Conservation (phyloP, 2,797 vertebrate species). For the Acanthiza pusilla region DNA sequence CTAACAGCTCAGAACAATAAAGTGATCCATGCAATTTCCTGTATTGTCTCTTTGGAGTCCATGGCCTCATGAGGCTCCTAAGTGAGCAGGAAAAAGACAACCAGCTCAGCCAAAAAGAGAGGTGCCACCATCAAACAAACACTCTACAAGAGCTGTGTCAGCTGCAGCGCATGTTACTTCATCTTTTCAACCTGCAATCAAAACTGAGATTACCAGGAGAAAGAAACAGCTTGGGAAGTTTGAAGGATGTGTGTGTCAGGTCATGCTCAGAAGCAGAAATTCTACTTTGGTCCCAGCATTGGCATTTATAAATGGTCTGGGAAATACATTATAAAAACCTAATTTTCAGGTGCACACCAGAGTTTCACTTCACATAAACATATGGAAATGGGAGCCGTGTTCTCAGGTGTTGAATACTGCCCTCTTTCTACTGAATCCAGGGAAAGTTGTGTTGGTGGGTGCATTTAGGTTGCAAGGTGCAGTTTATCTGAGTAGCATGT, state of each 20-base stretch:
- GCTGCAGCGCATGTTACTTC: background rate
- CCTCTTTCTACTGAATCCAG: background rate
- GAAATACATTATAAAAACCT: background rate
- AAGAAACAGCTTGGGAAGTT: background rate
- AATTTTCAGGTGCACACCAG: background rate
- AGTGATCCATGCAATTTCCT: conserved; percentile 34
- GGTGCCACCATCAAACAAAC: background rate
- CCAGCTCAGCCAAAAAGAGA: background rate
- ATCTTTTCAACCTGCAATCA: background rate
- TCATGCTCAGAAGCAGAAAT: background rate
- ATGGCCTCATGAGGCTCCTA: background rate
- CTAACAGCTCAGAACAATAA: conserved; percentile 50
- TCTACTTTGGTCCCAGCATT: background rate
- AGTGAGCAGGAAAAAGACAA: background rate
- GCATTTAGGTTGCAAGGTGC: background rate
- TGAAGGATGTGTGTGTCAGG: background rate
- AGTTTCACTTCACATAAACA: background rate
- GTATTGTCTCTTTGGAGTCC: background rate
- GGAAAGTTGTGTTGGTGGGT: background rate
- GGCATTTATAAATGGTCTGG: background rate
- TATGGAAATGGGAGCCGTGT: background rate
- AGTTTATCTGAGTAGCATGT: background rate
- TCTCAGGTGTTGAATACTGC: background rate
- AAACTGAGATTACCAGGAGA: background rate
- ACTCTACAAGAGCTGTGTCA: background rate